Base-by-base conservation (phyloP, 1,140 invertebrate species). In the Nebria ingens region DNA sequence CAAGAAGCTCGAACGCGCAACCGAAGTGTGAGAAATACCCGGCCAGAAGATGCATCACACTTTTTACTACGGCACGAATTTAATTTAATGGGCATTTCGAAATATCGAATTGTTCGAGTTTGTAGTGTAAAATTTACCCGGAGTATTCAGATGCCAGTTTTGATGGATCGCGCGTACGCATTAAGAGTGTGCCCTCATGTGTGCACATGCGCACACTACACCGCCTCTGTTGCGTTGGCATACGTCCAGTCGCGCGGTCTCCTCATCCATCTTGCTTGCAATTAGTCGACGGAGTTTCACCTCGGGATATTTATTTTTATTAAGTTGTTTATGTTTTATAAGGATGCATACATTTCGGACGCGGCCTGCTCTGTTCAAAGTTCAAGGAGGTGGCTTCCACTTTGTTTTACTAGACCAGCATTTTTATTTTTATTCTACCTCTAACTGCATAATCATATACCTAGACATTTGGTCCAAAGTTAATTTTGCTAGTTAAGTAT, bases 31-130 rank as follows among this genome's bases (percentile, higher is more conserved):
- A 45, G 40, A 45, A n/a, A 45, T 45, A 45, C 40, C 6, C 40
- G 6, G 6, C 4, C 17, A 45, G 6, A 45, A n/a, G 40, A 17
- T 45, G 40, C 40, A 45, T 45, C 40, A 45, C 25, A 34, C 6
- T 34, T 34, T 34, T n/a, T n/a, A n/a, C n/a, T 34, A 34, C 25
- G n/a, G n/a, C 25, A 45, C 17, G 40, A 45, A 45, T 45, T 45
- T 45, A 9, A 45, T 45, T 45, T 45, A 45, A 45, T 17, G 6
- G 6, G 9, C 40, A 17, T 45, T 45, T 17, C 6, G 40, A 45
- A 45, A 45, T 45, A 45, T 45, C 40, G 40, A 45, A 45, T 45
- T 45, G 40, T 45, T 45, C 6, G 40, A 45, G 17, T 45, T 29
- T 45, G 40, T 45, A n/a, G 6, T 9, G n/a, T 34, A 34, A 34